Base-by-base conservation (phyloP, 1,140 invertebrate species). In the Drosophila paulistorum region DNA sequence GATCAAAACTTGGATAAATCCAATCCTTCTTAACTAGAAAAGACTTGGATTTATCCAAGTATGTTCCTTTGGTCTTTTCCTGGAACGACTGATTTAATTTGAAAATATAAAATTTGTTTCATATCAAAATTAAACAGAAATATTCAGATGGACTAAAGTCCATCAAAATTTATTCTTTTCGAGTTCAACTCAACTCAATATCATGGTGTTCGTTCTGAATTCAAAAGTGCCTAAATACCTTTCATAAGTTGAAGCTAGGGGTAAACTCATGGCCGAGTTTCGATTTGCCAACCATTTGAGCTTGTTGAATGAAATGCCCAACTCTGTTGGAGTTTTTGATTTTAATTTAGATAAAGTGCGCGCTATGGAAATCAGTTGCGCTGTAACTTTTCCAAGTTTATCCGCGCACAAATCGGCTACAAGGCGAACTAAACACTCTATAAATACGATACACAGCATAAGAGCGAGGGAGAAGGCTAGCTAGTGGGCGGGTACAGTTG, bases 341-440 rank as follows among this genome's bases (percentile, higher is more conserved):
- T 87, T 87, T 87, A 87, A 87, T 87, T 87, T 87, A 87, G 83
- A 87, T 87, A 87, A 80, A 87, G 83, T 83, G 70, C 73, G 70
- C 73, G 65, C 83, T 74, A 83, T 87, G 83, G 83, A 87, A 87
- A 87, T 87, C 83, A 80, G 68, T 68, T 81, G 72, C 65, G 68
- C 84, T 71, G 73, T 77, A 87, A 77, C 83, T 83, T 78, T 71
- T 54, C 57, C 71, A 14, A 64, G 60, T 61, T 87, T 87, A 87
- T 87, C 83, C 65, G 62, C 35, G 17, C 69, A 71, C 62, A 42
- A 82, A 86, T 87, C 83, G 67, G 57, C 45, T 75, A 73, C 72
- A 87, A 79, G 77, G 45, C 17, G 55, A 87, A 83, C 83, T 87
- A 87, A 87, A 87, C 83, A 87, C 83, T 87, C 83, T 70, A 87